Evolutionary conservation across 2,113 vertebrate genomes (phyloP).

Genomic region (Barbus barbus): DNA sequence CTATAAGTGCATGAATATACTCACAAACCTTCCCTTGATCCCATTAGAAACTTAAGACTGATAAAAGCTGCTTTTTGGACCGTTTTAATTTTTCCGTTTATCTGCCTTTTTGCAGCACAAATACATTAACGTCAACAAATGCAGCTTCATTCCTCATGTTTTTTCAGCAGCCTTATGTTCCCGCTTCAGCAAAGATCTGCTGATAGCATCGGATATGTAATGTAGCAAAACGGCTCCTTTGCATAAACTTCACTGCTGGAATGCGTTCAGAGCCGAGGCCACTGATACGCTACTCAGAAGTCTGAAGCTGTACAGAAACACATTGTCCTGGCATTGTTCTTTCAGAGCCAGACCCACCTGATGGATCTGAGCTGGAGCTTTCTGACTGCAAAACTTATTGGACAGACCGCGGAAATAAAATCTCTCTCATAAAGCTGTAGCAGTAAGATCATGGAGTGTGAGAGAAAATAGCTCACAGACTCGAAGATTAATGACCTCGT

Average conservation of each 20-base stretch:
- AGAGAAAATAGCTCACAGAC: slow-evolving; percentile 24
- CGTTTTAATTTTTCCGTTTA: slow-evolving; percentile 8
- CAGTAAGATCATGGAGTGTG: background rate
- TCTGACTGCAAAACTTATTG: background rate
- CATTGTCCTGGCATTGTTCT: background rate
- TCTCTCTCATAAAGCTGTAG: slow-evolving; percentile 1
- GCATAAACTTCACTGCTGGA: slow-evolving; percentile 27
- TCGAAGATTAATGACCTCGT: slow-evolving; percentile 17
- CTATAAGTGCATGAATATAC: background rate
- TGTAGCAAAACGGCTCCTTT: slow-evolving; percentile 27
- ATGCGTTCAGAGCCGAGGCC: background rate
- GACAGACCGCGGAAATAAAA: slow-evolving; percentile 35
- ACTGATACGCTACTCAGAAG: background rate
- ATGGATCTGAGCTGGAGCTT: slow-evolving; percentile 25
- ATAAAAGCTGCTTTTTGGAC: slow-evolving; percentile 12
- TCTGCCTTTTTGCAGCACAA: background rate
- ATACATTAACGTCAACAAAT: background rate
- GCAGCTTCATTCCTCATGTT: slow-evolving; percentile 10
- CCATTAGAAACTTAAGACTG: background rate
- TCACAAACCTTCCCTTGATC: background rate
- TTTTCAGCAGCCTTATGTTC: slow-evolving; percentile 1
- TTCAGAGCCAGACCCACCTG: background rate
- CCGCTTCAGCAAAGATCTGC: background rate
- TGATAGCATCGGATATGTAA: slow-evolving; percentile 39
- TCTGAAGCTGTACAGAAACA: slow-evolving; percentile 23